Percentiles rank a stretch among this genome's conserved stretches.
These are phyloP conservation scores for Volucella inanis DNA, from an alignment of 2,888 invertebrate species.

Conservation along the genomic window DNA sequence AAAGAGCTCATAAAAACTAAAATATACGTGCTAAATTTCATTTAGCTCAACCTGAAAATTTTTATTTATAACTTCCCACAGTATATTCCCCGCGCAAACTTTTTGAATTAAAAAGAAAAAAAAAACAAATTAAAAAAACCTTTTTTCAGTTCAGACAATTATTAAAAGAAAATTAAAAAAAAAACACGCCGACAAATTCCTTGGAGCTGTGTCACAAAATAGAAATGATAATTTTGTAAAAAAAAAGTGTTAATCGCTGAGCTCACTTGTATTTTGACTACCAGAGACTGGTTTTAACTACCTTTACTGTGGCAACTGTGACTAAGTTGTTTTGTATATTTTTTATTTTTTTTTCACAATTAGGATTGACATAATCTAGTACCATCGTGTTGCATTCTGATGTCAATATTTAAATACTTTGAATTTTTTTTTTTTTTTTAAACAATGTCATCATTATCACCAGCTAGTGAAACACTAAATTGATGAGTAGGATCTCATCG, in stretches of 20 bases:
- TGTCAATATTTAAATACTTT: slow-evolving; percentile 23
- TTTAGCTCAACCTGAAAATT: slow-evolving; percentile 64
- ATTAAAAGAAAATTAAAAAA: too few relatives aligned
- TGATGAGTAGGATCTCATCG: slow-evolving; percentile 10
- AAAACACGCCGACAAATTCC: too few relatives aligned
- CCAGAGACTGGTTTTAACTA: not conserved
- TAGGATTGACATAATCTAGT: not conserved
- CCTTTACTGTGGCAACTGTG: not conserved
- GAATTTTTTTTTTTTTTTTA: not conserved
- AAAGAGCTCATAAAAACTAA: slow-evolving; percentile 35
- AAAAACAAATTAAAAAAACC: slow-evolving; percentile 1
- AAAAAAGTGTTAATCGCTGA: not conserved
- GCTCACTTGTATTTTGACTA: not conserved
- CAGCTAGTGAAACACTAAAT: not conserved
- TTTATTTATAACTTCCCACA: slow-evolving; percentile 62
- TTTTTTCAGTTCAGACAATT: not conserved
- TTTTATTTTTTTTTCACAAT: not conserved
- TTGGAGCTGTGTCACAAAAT: too few relatives aligned
- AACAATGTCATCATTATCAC: slow-evolving; percentile 19
- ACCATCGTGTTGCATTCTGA: slow-evolving; percentile 8
- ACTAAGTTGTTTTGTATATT: slow-evolving; percentile 6
- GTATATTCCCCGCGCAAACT: slow-evolving; percentile 4
- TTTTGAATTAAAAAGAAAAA: not conserved
- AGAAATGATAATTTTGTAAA: too few relatives aligned
- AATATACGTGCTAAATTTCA: slow-evolving; percentile 60